Conservation (phyloP, 2,888 invertebrate species). For the Drosophila vallismaia region DNA sequence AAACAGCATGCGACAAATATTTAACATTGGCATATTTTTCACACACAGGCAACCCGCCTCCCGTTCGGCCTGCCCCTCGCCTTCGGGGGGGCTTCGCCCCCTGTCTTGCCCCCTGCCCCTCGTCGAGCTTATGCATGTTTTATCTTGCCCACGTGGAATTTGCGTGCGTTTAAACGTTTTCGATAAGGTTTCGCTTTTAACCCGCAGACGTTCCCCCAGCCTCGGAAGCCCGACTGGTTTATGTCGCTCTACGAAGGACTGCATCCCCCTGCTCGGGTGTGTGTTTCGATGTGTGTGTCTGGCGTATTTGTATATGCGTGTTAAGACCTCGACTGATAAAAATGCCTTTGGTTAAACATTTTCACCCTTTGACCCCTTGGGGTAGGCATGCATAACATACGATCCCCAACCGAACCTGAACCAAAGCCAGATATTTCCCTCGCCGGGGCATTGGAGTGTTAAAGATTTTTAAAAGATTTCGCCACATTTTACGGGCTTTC, state of each 20-base stretch:
- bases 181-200: conserved; percentile 80
- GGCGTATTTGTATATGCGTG: conserved; percentile 78
- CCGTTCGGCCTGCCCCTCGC: conserved; percentile 39
- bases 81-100: conserved; percentile 27
- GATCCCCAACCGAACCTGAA: conserved; percentile 9
- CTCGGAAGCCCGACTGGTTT: conserved; percentile 35
- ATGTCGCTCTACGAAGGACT: conserved; percentile 26
- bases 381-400: conserved; percentile 38
- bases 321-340: conserved; percentile 78
- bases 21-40: conserved; percentile 79
- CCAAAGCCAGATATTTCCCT: conserved; percentile 28
- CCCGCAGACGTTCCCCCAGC: conserved; percentile 64
- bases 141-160: conserved; percentile 80
- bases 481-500: conserved; percentile 35
- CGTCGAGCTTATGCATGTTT: conserved; percentile 75
- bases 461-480: conserved; percentile 41
- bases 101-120: conserved; percentile 20
- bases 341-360: conserved; percentile 68
- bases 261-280: conserved; percentile 9
- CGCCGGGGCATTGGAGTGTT: conserved; percentile 20
- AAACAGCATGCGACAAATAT: conserved; percentile 73
- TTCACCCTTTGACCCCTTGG: conserved; percentile 47
- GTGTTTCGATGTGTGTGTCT: conserved; percentile 22
- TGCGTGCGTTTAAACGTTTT: conserved; percentile 81
- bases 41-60: conserved; percentile 51